phyloP scores from a whole-genome alignment of 2,888 invertebrate species.

The Myopa tessellatipennis region DNA sequence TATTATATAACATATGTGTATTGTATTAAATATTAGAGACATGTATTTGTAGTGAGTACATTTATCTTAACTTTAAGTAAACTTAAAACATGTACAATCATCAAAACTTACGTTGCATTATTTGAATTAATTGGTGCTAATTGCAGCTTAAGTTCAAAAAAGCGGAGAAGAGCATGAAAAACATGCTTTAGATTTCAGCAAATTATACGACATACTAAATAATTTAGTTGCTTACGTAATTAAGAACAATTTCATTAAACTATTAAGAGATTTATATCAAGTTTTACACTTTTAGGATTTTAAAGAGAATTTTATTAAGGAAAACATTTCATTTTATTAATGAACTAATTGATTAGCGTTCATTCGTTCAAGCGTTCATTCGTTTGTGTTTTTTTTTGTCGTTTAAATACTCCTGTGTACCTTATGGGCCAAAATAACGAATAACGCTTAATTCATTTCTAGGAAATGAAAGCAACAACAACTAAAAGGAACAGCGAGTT shows the following conservation, averaged over 20 bases:
- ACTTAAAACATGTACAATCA: slow-evolving; percentile 61
- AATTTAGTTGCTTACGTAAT: slow-evolving; percentile 41
- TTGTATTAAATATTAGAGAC: too few relatives aligned
- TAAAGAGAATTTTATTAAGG: not conserved
- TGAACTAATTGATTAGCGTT: not conserved
- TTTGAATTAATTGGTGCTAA: slow-evolving; percentile 65
- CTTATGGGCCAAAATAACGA: slow-evolving; percentile 52
- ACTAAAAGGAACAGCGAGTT: not conserved
- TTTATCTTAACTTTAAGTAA: slow-evolving; percentile 25
- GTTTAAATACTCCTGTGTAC: slow-evolving; percentile 60
- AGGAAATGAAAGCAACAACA: slow-evolving; percentile 4
- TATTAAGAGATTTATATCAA: slow-evolving; percentile 5
- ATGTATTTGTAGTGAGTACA: slow-evolving; percentile 42
- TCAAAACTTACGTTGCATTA: slow-evolving; percentile 55
- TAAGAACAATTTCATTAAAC: not conserved
- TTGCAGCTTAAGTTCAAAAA: slow-evolving; percentile 58
- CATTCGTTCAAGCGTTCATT: not conserved
- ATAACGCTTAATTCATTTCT: slow-evolving; percentile 16
- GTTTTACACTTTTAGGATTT: slow-evolving; percentile 17
- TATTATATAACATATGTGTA: too few relatives aligned
- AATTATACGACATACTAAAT: slow-evolving; percentile 13
- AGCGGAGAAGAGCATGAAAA: slow-evolving; percentile 21
- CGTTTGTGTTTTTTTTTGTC: not conserved
- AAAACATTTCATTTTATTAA: not conserved
- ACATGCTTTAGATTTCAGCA: not conserved